phyloP scores from a whole-genome alignment of 2,888 invertebrate genomes.

The Pocota personata region DNA sequence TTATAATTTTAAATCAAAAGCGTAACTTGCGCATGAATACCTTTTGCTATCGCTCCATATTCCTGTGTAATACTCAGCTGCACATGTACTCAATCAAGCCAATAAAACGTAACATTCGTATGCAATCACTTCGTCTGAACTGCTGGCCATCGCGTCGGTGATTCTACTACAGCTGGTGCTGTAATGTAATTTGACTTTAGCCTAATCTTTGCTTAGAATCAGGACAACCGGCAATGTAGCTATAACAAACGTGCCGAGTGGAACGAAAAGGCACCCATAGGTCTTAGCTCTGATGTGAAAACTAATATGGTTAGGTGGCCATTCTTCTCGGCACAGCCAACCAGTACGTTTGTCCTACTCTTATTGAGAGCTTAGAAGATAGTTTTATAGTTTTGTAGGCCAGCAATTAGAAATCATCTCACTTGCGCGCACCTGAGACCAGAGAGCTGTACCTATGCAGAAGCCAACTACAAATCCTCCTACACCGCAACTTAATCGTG shows the following conservation, averaged over 20 bases:
- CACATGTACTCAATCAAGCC: conserved; percentile 32
- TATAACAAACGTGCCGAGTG: conserved; percentile 58
- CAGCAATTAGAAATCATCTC: conserved; percentile 73
- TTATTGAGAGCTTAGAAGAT: conserved; percentile 67
- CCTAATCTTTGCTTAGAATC: conserved; percentile 62
- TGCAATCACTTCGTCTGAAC: conserved; percentile 22
- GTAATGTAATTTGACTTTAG: conserved; percentile 55
- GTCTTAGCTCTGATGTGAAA: conserved; percentile 47
- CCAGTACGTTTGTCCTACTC: conserved; percentile 32
- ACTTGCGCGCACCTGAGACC: conserved; percentile 66
- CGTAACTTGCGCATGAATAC: not conserved
- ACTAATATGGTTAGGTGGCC: conserved; percentile 47
- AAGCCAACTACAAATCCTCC: conserved; percentile 68
- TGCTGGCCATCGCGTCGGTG: not conserved
- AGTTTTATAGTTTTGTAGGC: conserved; percentile 64
- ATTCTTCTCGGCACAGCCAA: conserved; percentile 38
- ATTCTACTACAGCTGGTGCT: conserved; percentile 12
- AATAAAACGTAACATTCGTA: conserved; percentile 51
- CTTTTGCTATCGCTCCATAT: not conserved
- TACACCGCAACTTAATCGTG: conserved; percentile 61
- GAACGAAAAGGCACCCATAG: conserved; percentile 69
- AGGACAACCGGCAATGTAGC: conserved; percentile 60
- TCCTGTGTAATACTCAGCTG: not conserved
- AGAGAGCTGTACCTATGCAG: conserved; percentile 31
- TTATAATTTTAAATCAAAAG: too few relatives aligned